Evolutionary conservation across 2,113 vertebrate genomes (phyloP).

Genomic region (Xiphophorus couchianus): DNA sequence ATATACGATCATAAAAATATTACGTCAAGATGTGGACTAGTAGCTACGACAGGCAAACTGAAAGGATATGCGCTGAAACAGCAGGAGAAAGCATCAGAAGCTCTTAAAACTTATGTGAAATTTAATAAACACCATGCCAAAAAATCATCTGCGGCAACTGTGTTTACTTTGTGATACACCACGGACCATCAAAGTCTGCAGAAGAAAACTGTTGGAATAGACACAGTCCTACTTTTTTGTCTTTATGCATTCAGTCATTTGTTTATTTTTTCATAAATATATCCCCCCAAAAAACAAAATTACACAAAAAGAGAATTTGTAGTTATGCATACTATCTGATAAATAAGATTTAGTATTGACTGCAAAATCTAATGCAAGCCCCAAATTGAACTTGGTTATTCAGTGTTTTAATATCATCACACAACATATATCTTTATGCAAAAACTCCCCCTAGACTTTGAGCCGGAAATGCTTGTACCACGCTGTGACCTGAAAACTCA

Average conservation of each 20-base stretch:
- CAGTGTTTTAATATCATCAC: too few relatives aligned
- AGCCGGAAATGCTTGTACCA: too few relatives aligned
- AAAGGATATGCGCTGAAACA: background rate
- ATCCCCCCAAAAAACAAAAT: background rate
- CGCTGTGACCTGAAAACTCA: too few relatives aligned
- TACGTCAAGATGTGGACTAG: too few relatives aligned
- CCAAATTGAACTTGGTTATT: too few relatives aligned
- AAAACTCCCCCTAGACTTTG: too few relatives aligned
- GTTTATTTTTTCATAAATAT: background rate
- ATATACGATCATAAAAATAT: too few relatives aligned
- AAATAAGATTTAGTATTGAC: background rate
- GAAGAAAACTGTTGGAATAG: background rate
- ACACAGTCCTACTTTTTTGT: background rate
- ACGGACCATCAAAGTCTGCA: background rate
- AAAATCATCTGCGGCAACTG: background rate
- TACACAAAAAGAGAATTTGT: background rate
- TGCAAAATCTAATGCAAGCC: too few relatives aligned
- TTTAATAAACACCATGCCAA: too few relatives aligned
- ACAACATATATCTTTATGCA: too few relatives aligned
- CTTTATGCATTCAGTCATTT: background rate
- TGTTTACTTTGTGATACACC: background rate
- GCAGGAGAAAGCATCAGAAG: background rate
- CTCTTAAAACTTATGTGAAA: too few relatives aligned
- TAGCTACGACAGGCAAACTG: too few relatives aligned
- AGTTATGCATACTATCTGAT: background rate